Evolutionary conservation across 2,888 invertebrate species (phyloP), one percentile per base, ranked within the genome.

Genomic region (Rhabditoides inermis): DNA sequence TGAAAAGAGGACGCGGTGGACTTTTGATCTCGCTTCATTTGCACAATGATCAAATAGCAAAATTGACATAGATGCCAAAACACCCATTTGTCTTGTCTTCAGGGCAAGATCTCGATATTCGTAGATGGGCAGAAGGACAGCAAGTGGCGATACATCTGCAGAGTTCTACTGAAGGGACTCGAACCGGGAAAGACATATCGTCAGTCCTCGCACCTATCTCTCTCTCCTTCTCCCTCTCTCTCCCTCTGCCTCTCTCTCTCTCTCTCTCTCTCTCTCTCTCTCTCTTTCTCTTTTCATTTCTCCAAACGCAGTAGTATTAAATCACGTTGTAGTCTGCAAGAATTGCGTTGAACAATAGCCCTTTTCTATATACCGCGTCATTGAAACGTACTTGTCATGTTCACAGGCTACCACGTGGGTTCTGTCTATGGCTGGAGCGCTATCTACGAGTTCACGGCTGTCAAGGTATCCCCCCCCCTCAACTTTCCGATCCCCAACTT

Each of bases 61-160:
- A n/a, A n/a, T n/a, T n/a, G n/a, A n/a, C n/a, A n/a, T n/a, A n/a
- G n/a, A n/a, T n/a, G n/a, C n/a, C n/a, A n/a, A n/a, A n/a, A n/a
- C n/a, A n/a, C n/a, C n/a, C n/a, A n/a, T n/a, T n/a, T n/a, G n/a
- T n/a, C n/a, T n/a, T n/a, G n/a, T n/a, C n/a, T n/a, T n/a, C n/a
- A n/a, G n/a, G n/a, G n/a, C n/a, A n/a, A n/a, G n/a, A n/a, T n/a
- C n/a, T n/a, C n/a, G n/a, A n/a, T 58, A 0, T 72, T 72, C 48
- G 45, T 66, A 6, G 72, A 72, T 52, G 66, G 63, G 7, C 56
- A 55, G 36, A 55, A 54, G 23, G 39, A 56, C 26, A 55, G 57
- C 25, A 52, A 55, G 1, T 60, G 57, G 49, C 44, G 72, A 35
- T 72, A 65, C 51, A 65, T 73, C n/a, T 70, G 70, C 52, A 51